A percentile compares a stretch with the other conserved stretches of the same genome.
Conservation (phyloP, 2,797 vertebrate species). For the Percopsis omiscomaycus region DNA sequence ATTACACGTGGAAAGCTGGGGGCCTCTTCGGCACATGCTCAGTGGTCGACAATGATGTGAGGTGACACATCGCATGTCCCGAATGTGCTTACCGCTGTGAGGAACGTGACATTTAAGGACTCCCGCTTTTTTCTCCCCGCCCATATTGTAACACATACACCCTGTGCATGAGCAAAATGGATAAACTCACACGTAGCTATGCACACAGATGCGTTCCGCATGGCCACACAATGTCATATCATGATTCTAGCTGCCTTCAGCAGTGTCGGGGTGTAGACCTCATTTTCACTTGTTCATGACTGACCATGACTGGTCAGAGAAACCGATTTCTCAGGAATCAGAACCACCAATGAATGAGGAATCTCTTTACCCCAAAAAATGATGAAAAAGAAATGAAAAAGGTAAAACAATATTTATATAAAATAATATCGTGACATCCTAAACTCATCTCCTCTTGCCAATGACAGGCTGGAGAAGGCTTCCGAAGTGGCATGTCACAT, state of each 20-base stretch:
- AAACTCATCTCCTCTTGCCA: neutral
- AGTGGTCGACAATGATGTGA: constrained; percentile 55
- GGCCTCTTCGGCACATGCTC: constrained; percentile 68
- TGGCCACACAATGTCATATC: neutral
- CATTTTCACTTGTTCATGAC: constrained; percentile 20
- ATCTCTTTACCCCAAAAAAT: neutral
- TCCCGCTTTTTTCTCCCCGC: constrained; percentile 33
- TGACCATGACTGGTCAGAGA: neutral
- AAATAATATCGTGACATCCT: neutral
- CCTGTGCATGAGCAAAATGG: neutral
- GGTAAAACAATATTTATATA: neutral
- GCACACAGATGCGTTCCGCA: neutral
- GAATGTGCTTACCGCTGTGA: constrained; percentile 58
- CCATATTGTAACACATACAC: constrained; percentile 18
- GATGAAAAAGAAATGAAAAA: neutral
- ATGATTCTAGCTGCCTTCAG: constrained; percentile 8
- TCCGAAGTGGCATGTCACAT: constrained; percentile 4
- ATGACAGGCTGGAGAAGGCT: neutral
- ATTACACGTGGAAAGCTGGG: constrained; percentile 52
- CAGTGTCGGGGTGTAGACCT: constrained; percentile 8
- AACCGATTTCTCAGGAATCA: no score
- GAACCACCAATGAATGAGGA: no score
- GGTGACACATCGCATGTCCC: constrained; percentile 70
- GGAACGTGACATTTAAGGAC: constrained; percentile 72
- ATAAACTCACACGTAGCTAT: neutral